Evolutionary conservation across 2,888 invertebrate species (phyloP).

Genomic region (Agrochola lychnidis): DNA sequence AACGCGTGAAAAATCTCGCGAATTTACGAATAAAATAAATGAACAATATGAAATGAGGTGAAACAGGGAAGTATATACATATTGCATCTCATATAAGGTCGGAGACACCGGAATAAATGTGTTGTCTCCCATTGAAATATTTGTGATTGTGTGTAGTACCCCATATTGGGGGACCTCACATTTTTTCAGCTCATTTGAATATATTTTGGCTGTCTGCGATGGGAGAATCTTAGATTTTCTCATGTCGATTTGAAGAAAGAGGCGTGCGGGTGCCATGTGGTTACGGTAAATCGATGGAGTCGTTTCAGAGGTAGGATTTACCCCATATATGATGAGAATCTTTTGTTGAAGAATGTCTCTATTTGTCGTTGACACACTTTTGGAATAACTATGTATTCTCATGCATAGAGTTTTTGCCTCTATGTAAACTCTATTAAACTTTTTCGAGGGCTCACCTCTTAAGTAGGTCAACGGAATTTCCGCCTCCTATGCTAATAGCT

Average conservation of each 20-base stretch:
- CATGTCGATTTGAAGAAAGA: conserved; percentile 4
- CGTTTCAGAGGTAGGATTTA: background rate
- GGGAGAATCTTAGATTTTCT: conserved; percentile 25
- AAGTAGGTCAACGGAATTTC: conserved; percentile 27
- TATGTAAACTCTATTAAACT: conserved; percentile 25
- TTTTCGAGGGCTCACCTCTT: conserved; percentile 16
- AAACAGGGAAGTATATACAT: conserved; percentile 44
- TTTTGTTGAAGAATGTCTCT: conserved; percentile 17
- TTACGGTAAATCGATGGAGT: conserved; percentile 27
- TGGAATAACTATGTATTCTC: background rate
- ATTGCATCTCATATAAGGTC: conserved; percentile 60
- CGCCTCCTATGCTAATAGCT: conserved; percentile 57
- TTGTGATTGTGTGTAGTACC: conserved; percentile 32
- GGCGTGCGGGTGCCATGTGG: conserved; percentile 11
- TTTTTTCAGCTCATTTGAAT: conserved; percentile 56
- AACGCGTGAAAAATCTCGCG: conserved; percentile 45
- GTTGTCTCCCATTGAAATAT: conserved; percentile 50
- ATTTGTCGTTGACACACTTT: conserved; percentile 15
- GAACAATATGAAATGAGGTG: conserved; percentile 46
- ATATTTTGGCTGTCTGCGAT: conserved; percentile 25
- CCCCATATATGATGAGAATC: background rate
- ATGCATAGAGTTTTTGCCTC: conserved; percentile 25
- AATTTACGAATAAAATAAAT: conserved; percentile 63
- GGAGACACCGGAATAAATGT: conserved; percentile 43
- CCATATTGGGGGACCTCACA: conserved; percentile 19